Evolutionary conservation across 2,888 invertebrate genomes (phyloP).

Genomic region (Mellilla xanthometata): DNA sequence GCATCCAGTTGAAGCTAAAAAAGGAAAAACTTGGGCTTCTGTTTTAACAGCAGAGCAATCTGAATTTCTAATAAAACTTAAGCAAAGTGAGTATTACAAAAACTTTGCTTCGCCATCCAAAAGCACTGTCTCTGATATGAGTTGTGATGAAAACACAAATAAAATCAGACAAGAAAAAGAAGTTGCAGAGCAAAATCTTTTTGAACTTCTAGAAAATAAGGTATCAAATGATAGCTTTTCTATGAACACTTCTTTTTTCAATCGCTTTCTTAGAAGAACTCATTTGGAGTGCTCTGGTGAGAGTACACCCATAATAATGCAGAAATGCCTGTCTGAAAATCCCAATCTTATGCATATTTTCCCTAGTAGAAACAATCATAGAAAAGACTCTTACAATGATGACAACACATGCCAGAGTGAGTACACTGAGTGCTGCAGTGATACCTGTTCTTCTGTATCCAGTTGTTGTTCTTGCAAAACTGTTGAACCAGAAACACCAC

Average conservation of each 20-base stretch:
- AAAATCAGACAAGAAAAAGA: conserved; percentile 66
- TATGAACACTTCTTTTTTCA: conserved; percentile 85
- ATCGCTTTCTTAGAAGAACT: conserved; percentile 71
- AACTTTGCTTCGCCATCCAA: conserved; percentile 70
- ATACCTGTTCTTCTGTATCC: conserved; percentile 57
- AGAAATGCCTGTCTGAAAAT: conserved; percentile 63
- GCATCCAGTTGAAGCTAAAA: conserved; percentile 64
- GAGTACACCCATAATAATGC: conserved; percentile 68
- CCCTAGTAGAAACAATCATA: conserved; percentile 46
- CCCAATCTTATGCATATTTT: conserved; percentile 59
- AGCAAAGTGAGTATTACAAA: conserved; percentile 74
- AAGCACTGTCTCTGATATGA: conserved; percentile 59
- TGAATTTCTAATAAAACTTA: conserved; percentile 66
- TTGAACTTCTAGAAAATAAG: conserved; percentile 90
- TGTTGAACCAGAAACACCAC: conserved; percentile 41
- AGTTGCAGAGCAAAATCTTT: conserved; percentile 86
- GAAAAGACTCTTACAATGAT: conserved; percentile 52
- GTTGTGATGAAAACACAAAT: conserved; percentile 55
- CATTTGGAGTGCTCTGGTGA: conserved; percentile 65
- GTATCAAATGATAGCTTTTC: conserved; percentile 88
- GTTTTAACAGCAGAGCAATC: conserved; percentile 71
- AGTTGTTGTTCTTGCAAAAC: conserved; percentile 70
- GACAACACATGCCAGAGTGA: conserved; percentile 56
- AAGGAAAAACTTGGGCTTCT: conserved; percentile 72
- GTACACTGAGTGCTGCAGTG: conserved; percentile 60